Conservation (phyloP, 2,888 invertebrate genomes). For the Ametastegia equiseti region DNA sequence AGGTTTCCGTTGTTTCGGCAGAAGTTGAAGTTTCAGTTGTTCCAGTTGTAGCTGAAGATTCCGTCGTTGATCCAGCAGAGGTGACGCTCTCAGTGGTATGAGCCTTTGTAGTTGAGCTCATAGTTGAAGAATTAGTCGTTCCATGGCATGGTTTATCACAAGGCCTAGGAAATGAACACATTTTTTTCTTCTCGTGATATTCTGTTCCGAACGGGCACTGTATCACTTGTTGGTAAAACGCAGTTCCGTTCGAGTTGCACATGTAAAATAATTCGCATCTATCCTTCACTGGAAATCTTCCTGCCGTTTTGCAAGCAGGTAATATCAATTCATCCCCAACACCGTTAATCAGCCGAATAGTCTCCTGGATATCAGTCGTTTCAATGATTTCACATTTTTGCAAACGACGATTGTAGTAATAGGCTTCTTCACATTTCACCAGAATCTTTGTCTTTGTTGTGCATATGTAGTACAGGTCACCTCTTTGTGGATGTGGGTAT, state of each 20-base stretch:
- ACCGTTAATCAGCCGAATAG: constrained; percentile 58
- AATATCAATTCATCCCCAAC: constrained; percentile 61
- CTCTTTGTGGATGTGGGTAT: constrained; percentile 72
- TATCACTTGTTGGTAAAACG: constrained; percentile 71
- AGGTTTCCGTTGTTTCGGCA: neutral
- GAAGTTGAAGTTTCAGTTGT: too few relatives aligned
- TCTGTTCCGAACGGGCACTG: constrained; percentile 61
- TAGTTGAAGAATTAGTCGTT: neutral
- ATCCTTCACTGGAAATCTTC: constrained; percentile 73
- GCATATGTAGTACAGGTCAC: constrained; percentile 76
- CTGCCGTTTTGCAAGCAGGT: constrained; percentile 63
- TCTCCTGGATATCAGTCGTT: constrained; percentile 38
- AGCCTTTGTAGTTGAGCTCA: neutral
- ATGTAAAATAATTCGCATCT: constrained; percentile 75
- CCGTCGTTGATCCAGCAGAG: neutral
- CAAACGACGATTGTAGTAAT: constrained; percentile 64
- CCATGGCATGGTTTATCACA: neutral
- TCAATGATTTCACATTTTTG: constrained; percentile 57
- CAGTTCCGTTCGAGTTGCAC: constrained; percentile 70
- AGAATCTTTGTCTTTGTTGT: constrained; percentile 72
- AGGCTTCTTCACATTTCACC: constrained; percentile 71
- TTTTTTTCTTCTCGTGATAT: constrained; percentile 58
- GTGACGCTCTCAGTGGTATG: too few relatives aligned
- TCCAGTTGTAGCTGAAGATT: neutral
- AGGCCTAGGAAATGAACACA: constrained; percentile 54